These are phyloP conservation scores for Phragmatobia fuliginosa DNA, from an alignment of 2,888 invertebrate species.

Conservation along the genomic window DNA sequence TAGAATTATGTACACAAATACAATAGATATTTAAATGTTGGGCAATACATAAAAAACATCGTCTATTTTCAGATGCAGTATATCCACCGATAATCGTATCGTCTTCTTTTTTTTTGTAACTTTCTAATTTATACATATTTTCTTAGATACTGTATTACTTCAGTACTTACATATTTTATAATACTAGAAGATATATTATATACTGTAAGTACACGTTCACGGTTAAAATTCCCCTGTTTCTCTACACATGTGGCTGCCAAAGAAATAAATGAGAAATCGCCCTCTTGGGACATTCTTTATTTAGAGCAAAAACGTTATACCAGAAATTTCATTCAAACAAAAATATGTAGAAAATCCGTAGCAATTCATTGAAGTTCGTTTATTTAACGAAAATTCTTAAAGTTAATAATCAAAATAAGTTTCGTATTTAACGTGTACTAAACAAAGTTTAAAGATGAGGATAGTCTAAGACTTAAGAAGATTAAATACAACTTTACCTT, in stretches of 20 bases:
- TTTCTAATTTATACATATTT: no score
- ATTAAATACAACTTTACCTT: conserved; percentile 25
- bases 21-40: no score
- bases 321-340: neutral
- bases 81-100: no score
- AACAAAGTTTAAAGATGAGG: conserved; percentile 6
- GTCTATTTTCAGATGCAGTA: no score
- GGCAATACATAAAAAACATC: no score
- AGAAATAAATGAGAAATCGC: conserved; percentile 4
- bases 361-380: neutral
- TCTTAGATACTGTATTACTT: no score
- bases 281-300: neutral
- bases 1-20: no score
- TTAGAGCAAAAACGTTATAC: neutral
- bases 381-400: neutral
- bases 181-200: no score
- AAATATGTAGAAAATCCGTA: neutral
- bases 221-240: neutral
- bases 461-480: conserved; percentile 19
- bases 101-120: no score
- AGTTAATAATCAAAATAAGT: conserved; percentile 2
- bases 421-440: conserved; percentile 6
- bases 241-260: neutral
- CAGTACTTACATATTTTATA: no score
- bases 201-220: neutral